phyloP scores from a whole-genome alignment of 2,888 invertebrate species.

The Philopedon plagiatum region DNA sequence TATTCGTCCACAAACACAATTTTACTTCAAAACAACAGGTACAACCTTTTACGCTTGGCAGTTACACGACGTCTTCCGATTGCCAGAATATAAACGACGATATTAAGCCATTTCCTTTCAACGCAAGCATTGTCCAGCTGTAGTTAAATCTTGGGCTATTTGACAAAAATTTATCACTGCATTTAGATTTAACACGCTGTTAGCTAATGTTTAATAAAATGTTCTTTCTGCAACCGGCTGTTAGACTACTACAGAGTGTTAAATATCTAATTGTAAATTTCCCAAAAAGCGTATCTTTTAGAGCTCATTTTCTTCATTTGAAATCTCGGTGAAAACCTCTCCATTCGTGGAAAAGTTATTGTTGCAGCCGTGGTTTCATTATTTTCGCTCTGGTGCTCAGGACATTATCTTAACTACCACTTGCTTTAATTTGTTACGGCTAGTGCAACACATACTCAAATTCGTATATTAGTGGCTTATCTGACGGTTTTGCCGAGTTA shows the following conservation, averaged over 20 bases:
- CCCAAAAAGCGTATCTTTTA: not conserved
- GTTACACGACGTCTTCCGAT: too few relatives aligned
- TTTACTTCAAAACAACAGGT: too few relatives aligned
- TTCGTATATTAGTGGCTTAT: slow-evolving; percentile 51
- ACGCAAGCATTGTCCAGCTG: too few relatives aligned
- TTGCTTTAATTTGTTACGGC: slow-evolving; percentile 50
- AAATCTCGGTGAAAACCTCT: slow-evolving; percentile 43
- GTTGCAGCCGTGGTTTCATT: slow-evolving; percentile 44
- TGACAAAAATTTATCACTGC: too few relatives aligned
- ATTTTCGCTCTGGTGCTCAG: slow-evolving; percentile 44
- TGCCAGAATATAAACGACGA: too few relatives aligned
- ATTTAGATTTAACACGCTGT: too few relatives aligned
- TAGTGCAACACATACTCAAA: slow-evolving; percentile 48
- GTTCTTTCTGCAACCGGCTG: too few relatives aligned
- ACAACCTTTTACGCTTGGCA: too few relatives aligned
- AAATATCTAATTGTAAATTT: not conserved
- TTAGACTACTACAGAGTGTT: not conserved
- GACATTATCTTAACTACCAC: slow-evolving; percentile 50
- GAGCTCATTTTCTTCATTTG: slow-evolving; percentile 15
- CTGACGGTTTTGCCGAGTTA: slow-evolving; percentile 27
- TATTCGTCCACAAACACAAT: too few relatives aligned
- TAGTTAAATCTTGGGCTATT: too few relatives aligned
- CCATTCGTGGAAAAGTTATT: slow-evolving; percentile 43
- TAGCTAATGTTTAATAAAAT: too few relatives aligned
- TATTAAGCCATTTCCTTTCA: too few relatives aligned